phyloP scores from a whole-genome alignment of 2,113 vertebrate genomes.

The Limnothrissa miodon region DNA sequence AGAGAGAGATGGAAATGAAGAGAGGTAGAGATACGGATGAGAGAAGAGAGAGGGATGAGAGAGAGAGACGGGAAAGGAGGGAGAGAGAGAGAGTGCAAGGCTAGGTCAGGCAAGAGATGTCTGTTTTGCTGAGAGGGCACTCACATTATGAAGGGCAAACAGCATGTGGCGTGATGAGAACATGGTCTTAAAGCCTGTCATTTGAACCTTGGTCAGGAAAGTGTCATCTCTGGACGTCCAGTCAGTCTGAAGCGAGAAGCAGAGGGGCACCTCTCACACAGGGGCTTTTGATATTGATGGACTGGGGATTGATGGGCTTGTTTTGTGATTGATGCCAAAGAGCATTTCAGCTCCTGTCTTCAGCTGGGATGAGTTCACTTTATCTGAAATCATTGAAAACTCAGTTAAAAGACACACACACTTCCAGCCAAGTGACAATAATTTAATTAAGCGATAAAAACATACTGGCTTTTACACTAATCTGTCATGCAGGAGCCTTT shows the following conservation, averaged over 20 bases:
- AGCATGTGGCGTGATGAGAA: background rate
- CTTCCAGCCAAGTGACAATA: background rate
- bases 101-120: background rate
- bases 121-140: conserved; percentile 14
- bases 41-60: background rate
- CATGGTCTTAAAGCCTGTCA: background rate
- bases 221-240: background rate
- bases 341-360: background rate
- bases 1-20: background rate
- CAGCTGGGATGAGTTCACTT: background rate
- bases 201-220: background rate
- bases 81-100: background rate
- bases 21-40: background rate
- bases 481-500: background rate
- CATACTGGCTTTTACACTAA: background rate
- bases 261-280: too few relatives aligned
- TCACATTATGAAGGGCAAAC: background rate
- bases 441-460: background rate
- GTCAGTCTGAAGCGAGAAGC: background rate
- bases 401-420: background rate
- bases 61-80: background rate
- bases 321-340: background rate
- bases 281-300: too few relatives aligned
- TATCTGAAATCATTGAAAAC: background rate
- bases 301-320: background rate